These are phyloP conservation scores for Zygogramma bicolorata DNA, from an alignment of 2,888 invertebrate species.

Conservation along the genomic window DNA sequence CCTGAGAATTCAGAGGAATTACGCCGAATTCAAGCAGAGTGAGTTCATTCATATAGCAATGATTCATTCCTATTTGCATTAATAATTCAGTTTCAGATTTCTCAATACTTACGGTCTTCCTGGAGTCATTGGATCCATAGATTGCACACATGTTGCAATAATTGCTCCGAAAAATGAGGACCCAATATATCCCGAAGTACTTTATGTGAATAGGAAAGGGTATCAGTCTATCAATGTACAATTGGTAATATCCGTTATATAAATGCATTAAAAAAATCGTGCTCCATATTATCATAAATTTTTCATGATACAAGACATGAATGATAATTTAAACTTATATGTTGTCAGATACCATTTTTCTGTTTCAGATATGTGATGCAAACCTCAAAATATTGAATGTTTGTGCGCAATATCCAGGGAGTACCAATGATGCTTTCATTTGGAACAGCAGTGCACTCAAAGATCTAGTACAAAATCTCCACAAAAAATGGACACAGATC, in stretches of 20 bases:
- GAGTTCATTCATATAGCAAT: neutral
- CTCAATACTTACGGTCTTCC: neutral
- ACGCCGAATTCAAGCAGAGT: conserved; percentile 1
- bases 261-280: neutral
- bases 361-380: no score
- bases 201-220: conserved; percentile 51
- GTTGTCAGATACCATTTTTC: no score
- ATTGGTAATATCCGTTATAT: conserved; percentile 38
- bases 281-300: no score
- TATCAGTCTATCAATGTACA: no score
- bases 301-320: neutral
- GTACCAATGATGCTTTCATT: no score
- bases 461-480: conserved; percentile 4
- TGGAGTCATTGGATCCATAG: conserved; percentile 46
- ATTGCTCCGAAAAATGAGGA: conserved; percentile 43
- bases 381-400: no score
- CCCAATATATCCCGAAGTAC: conserved; percentile 42
- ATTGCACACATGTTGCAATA: conserved; percentile 53
- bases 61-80: neutral
- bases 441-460: neutral
- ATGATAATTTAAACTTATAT: neutral
- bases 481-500: conserved; percentile 6
- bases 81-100: neutral
- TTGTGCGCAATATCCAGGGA: no score
- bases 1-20: neutral